Evolutionary conservation across 2,797 vertebrate genomes (phyloP), one percentile per base, ranked within the genome.

Genomic region (Macrochelys suwanniensis): DNA sequence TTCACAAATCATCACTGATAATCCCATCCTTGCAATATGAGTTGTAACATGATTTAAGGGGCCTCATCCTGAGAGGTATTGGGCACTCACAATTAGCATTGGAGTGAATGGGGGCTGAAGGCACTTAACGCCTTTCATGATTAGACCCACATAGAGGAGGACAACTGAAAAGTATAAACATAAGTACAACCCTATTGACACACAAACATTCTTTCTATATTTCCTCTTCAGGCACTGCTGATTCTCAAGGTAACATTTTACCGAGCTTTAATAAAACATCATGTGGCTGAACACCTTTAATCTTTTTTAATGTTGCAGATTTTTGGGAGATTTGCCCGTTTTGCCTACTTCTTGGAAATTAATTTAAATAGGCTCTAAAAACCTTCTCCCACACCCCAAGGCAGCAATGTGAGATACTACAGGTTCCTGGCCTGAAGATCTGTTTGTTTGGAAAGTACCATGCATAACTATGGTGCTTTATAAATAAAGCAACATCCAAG

Each of bases 1-100:
- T 76, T 89, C 31, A 11, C 16, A 91, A 71, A 1, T 6, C 19
- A 1, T 37, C 26, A 28, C 0, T 68, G 0, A 3, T 13, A 31
- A n/a, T n/a, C n/a, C n/a, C n/a, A n/a, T n/a, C n/a, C 49, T 49
- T 49, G 49, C 49, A 50, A 50, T 50, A 50, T 49, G 47, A 49
- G 47, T 50, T 28, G 47, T 26, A 56, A 56, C 25, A 56, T 56
- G 51, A 31, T 49, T 54, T 4, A 17, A 84, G 82, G 83, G 26
- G 2, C 3, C 4, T 33, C 65, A 31, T 0, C 9, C 65, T 23
- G 65, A 42, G n/a, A 71, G 28, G 15, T 28, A 28, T 12, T 16
- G 13, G 26, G 74, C 13, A 28, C 23, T 9, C 45, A 31, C 74
- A 77, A 49, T 28, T 71, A 23, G 5, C n/a, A 23, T 6, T 77